phyloP scores from a whole-genome alignment of 2,113 vertebrate species.

The Plecturocebus donacophilus region DNA sequence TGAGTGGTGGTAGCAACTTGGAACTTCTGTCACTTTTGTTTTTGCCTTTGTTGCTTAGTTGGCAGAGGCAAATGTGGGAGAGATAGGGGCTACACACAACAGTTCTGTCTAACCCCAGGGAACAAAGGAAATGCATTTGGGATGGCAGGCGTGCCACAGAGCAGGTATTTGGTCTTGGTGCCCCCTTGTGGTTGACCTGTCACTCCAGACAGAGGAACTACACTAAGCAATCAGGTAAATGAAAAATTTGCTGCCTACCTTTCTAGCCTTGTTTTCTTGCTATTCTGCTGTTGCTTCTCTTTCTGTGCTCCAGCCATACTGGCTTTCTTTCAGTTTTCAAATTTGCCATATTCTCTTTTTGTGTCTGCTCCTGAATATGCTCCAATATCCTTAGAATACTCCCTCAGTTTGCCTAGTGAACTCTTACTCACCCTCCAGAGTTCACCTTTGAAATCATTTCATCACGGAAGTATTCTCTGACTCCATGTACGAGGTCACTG shows the following conservation, averaged over 20 bases:
- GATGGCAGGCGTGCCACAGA: neutral
- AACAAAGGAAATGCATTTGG: neutral
- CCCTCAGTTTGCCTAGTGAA: neutral
- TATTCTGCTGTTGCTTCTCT: neutral
- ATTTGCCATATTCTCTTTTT: neutral
- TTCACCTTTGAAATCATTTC: neutral
- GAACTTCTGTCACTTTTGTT: neutral
- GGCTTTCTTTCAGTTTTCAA: neutral
- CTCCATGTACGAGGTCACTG: neutral
- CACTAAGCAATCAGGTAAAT: neutral
- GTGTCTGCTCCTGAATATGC: neutral
- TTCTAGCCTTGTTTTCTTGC: neutral
- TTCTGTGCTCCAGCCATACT: neutral
- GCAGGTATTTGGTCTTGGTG: neutral
- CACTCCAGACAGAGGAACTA: neutral
- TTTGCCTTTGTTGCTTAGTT: neutral
- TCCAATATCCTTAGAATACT: neutral
- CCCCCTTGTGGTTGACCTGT: constrained; percentile 27
- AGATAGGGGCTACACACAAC: neutral
- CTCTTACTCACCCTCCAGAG: neutral
- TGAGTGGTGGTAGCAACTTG: neutral
- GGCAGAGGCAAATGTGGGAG: neutral
- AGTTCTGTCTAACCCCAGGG: neutral
- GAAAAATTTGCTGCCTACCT: neutral
- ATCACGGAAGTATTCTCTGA: neutral